A percentile compares a stretch with the other conserved stretches of the same genome.
These are phyloP conservation scores for Anoura caudifer DNA, from an alignment of 2,113 vertebrate genomes.

Conservation along the genomic window DNA sequence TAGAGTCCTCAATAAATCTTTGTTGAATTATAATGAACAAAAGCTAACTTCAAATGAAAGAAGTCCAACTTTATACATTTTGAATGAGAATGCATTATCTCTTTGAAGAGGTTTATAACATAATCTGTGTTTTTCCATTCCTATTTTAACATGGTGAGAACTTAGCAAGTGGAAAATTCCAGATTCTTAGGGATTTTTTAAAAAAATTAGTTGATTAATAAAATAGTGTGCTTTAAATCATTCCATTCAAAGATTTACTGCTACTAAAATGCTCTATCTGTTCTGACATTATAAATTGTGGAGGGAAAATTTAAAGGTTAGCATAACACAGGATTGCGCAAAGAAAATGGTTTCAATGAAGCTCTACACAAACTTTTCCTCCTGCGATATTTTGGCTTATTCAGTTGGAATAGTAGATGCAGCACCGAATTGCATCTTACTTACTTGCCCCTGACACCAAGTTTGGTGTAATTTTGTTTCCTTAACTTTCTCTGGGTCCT, in stretches of 20 bases:
- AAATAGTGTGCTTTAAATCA: conserved; percentile 23
- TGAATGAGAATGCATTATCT: conserved; percentile 40
- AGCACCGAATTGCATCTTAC: not conserved
- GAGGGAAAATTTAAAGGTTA: not conserved
- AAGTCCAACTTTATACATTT: not conserved
- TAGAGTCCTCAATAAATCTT: not conserved
- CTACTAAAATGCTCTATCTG: not conserved
- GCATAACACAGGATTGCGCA: not conserved
- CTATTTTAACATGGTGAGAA: conserved; percentile 28
- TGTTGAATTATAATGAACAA: not conserved
- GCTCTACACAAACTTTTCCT: not conserved
- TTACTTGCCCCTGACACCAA: not conserved
- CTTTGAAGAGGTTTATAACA: conserved; percentile 12
- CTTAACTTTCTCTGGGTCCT: not conserved
- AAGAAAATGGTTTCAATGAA: not conserved
- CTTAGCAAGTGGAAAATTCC: conserved; percentile 67
- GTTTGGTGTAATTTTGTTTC: not conserved
- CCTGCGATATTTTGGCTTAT: not conserved
- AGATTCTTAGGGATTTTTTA: not conserved
- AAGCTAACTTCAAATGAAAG: not conserved
- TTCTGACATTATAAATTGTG: not conserved
- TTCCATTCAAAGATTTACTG: conserved; percentile 21
- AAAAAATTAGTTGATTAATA: conserved; percentile 37
- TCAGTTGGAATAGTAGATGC: not conserved
- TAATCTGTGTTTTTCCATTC: conserved; percentile 72